Evolutionary conservation across 2,113 vertebrate genomes (phyloP).

Genomic region (Plestiodon gilberti): DNA sequence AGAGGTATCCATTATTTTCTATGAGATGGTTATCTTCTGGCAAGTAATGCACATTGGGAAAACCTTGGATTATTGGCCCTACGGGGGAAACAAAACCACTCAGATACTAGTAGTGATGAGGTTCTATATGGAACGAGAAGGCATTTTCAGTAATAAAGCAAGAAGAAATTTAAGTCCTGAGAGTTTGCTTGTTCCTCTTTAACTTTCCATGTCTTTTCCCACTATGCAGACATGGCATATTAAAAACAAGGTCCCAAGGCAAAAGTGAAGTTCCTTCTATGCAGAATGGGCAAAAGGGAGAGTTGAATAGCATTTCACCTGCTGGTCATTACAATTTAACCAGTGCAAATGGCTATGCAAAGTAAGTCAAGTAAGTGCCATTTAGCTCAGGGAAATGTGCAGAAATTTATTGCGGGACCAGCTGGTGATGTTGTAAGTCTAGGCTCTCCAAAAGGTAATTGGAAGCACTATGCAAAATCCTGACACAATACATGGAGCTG

Average conservation of each 20-base stretch:
- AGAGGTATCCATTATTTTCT: not conserved
- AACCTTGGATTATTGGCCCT: not conserved
- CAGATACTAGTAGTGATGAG: not conserved
- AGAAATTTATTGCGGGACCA: conserved; percentile 68
- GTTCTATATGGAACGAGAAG: not conserved
- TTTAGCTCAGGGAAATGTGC: conserved; percentile 65
- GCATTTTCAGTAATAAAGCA: not conserved
- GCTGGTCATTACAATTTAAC: conserved; percentile 52
- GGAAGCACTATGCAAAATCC: conserved; percentile 60
- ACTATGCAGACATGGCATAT: conserved; percentile 21
- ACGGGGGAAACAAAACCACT: not conserved
- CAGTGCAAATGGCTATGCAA: conserved; percentile 66
- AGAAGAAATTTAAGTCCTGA: not conserved
- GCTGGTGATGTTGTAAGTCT: conserved; percentile 66
- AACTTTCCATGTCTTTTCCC: conserved; percentile 23
- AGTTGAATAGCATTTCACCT: conserved; percentile 40
- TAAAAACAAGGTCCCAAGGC: conserved; percentile 24
- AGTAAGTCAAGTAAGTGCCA: conserved; percentile 64
- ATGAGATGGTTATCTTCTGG: not conserved
- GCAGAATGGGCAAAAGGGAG: conserved; percentile 8
- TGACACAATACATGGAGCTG: conserved; percentile 58
- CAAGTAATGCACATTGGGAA: not conserved
- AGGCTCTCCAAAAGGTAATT: conserved; percentile 69
- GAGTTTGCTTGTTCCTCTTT: not conserved
- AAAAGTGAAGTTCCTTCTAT: conserved; percentile 33